Evolutionary conservation across 1,140 invertebrate genomes (phyloP), one percentile per base, ranked within the genome.

Genomic region (Drosophila athabasca): DNA sequence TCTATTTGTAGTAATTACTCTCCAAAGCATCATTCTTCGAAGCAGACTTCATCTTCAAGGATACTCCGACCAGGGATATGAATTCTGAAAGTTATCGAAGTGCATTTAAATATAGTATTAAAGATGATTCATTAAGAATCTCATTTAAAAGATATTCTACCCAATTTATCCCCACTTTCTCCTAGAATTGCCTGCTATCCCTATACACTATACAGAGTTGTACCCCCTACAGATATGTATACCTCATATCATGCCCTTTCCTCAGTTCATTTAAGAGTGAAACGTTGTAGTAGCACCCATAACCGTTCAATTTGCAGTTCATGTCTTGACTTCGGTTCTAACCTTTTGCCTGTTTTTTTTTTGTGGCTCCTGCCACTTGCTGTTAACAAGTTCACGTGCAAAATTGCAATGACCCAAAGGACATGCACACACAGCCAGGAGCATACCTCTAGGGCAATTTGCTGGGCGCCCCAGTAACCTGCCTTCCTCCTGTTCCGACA

Each of bases 371-470:
- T 39, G 11, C 35, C 35, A 13, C 35, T 69, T 69, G 50, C 69
- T 69, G 73, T 82, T 82, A 82, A 82, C 79, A 73, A 77, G 73
- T 78, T 81, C 79, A 82, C 79, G 79, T 82, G 79, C 79, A 61
- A 82, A 82, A 82, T 82, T 77, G 79, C 73, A 82, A 77, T 82
- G 79, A 77, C 59, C 68, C 79, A 68, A 68, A 61, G 78, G 50
- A 72, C 66, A 67, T 26, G 49, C 35, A 39, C 11, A 39, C 35
- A 39, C 29, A 31, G 4, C 4, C 24, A 52, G 24, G 24, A 44
- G 24, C 46, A 57, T 46, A 58, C 52, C 43, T 45, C 11, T 44
- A 22, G 8, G 41, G n/a, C 60, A 24, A 62, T 57, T 55, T 44
- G 39, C 17, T 13, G 35, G 11, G 11, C 35, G 13, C 11, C 11